Evolutionary conservation across 2,888 invertebrate species (phyloP).

Genomic region (Strigamia crassipes): DNA sequence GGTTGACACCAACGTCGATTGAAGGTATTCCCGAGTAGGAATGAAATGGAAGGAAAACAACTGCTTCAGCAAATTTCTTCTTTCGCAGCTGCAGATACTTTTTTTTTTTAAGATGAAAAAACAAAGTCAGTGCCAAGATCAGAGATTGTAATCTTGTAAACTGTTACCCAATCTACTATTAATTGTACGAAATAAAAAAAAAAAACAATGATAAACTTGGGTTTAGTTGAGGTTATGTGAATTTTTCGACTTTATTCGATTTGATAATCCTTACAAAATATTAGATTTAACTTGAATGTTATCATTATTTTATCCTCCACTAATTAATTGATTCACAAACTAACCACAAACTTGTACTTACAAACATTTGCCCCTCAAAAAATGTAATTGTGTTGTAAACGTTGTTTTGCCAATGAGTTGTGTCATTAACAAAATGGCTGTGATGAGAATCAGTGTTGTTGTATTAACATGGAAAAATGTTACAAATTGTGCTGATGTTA

Average conservation of each 20-base stretch:
- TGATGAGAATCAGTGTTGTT: constrained; percentile 12
- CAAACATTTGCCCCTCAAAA: background rate
- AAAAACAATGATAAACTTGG: background rate
- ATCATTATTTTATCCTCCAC: background rate
- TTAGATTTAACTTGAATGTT: background rate
- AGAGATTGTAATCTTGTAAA: background rate
- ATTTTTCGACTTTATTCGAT: background rate
- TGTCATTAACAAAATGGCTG: constrained; percentile 17
- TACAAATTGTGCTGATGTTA: background rate
- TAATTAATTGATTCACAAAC: constrained; percentile 8
- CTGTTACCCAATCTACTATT: background rate
- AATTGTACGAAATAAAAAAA: background rate
- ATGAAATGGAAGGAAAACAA: background rate
- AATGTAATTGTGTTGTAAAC: background rate
- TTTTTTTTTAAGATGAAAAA: background rate
- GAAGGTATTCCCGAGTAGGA: constrained; percentile 4
- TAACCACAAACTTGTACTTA: constrained; percentile 28
- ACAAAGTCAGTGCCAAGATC: background rate
- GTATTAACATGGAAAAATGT: background rate
- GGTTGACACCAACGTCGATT: background rate
- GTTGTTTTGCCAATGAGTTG: background rate
- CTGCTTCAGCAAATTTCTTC: background rate
- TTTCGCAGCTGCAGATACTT: constrained; percentile 13
- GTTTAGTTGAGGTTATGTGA: constrained; percentile 28
- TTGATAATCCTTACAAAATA: background rate